A percentile compares a stretch with the other conserved stretches of the same genome.
phyloP scores from a whole-genome alignment of 2,888 invertebrate genomes.

The Drosophila recens region DNA sequence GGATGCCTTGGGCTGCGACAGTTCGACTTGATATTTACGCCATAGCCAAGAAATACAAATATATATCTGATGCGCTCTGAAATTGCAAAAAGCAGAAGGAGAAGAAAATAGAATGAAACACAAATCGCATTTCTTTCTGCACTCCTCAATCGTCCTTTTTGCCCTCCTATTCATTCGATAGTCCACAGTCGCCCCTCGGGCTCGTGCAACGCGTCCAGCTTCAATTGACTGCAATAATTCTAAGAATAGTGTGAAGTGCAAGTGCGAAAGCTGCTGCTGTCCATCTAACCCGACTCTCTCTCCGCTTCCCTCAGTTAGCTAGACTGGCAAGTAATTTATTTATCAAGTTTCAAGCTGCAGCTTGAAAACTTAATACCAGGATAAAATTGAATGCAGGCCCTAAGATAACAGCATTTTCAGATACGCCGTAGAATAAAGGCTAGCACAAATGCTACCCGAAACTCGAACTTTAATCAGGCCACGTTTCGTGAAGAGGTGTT shows the following conservation, averaged over 20 bases:
- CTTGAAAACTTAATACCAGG: conserved; percentile 80
- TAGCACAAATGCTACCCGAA: conserved; percentile 23
- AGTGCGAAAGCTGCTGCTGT: conserved; percentile 55
- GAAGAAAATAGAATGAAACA: conserved; percentile 13
- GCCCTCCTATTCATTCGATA: neutral
- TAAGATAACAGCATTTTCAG: conserved; percentile 40
- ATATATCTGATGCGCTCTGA: conserved; percentile 43
- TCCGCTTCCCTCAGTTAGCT: conserved; percentile 17
- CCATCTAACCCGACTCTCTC: conserved; percentile 2
- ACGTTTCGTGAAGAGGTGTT: conserved; percentile 10
- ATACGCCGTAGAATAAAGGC: conserved; percentile 9
- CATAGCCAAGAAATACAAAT: conserved; percentile 62
- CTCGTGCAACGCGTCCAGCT: conserved; percentile 47
- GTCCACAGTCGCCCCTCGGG: neutral
- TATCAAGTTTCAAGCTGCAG: conserved; percentile 81
- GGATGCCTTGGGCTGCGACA: conserved; percentile 26
- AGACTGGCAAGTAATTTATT: conserved; percentile 75
- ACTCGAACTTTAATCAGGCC: conserved; percentile 41
- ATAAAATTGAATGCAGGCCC: conserved; percentile 71
- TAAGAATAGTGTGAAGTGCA: conserved; percentile 74
- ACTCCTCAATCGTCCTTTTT: neutral
- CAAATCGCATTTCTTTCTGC: conserved; percentile 16
- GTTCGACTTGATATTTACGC: conserved; percentile 47
- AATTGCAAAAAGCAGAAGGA: conserved; percentile 32
- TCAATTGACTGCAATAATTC: conserved; percentile 82